Evolutionary conservation across 2,797 vertebrate species (phyloP), one percentile per base, ranked within the genome.

Genomic region (Halcyon leucocephala): DNA sequence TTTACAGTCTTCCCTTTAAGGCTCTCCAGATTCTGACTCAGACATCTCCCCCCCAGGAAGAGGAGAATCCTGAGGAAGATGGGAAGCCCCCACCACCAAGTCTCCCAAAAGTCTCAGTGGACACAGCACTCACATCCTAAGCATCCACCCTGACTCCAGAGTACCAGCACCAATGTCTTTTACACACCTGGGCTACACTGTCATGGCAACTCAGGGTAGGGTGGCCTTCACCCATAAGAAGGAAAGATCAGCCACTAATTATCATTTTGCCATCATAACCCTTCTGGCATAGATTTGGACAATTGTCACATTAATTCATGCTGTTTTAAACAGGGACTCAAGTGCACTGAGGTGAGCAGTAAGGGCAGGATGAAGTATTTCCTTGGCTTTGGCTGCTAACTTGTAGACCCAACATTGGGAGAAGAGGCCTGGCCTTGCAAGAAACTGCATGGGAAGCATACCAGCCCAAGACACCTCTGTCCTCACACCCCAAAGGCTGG

Each of bases 361-460:
- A 46, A 54, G 18, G 42, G 60, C 28, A 52, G 26, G 26, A 12
- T 82, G 44, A 74, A 87, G 12, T 33, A 77, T 11, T 51, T 61
- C 48, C 37, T 51, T 89, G 81, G 57, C 57, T 93, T 87, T 3
- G 1, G 57, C 41, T 44, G 66, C 4, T 25, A 64, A 35, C 1
- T 0, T 10, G 25, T 12, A 79, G 46, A 89, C 42, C 57, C 72
- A 80, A 35, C 29, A 46, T 9, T 33, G 37, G 35, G 10, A 81
- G 33, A 57, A 70, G 65, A 28, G 82, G 39, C 44, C 29, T 16
- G 39, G 66, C 28, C 69, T 77, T 2, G 2, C 12, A 72, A 37
- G 44, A 62, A 82, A 33, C 54, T 24, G 25, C 3, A 2, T 0
- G 0, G 1, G 14, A 11, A 80, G 14, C 0, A 0, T 52, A 33